phyloP scores from a whole-genome alignment of 2,797 vertebrate genomes.

The Enoplosus armatus region DNA sequence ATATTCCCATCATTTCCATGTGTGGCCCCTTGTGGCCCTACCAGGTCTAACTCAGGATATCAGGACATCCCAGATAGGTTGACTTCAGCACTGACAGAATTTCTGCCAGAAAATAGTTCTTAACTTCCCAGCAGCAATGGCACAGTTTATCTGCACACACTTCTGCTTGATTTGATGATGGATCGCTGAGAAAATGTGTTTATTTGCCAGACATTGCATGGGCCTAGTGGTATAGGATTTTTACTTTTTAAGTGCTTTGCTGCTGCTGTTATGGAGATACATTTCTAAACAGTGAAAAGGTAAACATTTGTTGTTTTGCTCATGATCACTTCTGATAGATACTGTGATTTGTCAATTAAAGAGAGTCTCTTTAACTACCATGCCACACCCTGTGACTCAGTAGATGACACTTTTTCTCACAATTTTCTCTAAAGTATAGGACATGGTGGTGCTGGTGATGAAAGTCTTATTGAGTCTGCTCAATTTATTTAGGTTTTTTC shows the following conservation, averaged over 20 bases:
- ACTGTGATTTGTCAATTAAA: neutral
- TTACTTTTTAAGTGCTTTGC: neutral
- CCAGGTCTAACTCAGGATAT: neutral
- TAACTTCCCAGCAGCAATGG: neutral
- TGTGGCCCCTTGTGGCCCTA: neutral
- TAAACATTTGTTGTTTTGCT: constrained; percentile 1
- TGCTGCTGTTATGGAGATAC: neutral
- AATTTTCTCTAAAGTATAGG: neutral
- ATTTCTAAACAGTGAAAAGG: neutral
- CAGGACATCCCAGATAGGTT: neutral
- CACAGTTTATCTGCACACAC: neutral
- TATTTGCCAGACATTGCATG: neutral
- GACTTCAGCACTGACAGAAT: too few relatives aligned
- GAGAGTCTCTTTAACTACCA: neutral
- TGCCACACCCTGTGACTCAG: neutral
- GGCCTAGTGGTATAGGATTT: neutral
- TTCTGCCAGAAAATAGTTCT: too few relatives aligned
- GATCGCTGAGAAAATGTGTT: neutral
- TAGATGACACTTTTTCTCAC: neutral
- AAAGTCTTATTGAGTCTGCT: too few relatives aligned
- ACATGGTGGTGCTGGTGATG: neutral
- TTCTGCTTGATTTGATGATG: neutral
- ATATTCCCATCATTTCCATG: neutral
- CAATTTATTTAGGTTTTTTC: too few relatives aligned
- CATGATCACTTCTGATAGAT: neutral